Conservation (phyloP, 1,140 invertebrate species). For the Elysia chlorotica region DNA sequence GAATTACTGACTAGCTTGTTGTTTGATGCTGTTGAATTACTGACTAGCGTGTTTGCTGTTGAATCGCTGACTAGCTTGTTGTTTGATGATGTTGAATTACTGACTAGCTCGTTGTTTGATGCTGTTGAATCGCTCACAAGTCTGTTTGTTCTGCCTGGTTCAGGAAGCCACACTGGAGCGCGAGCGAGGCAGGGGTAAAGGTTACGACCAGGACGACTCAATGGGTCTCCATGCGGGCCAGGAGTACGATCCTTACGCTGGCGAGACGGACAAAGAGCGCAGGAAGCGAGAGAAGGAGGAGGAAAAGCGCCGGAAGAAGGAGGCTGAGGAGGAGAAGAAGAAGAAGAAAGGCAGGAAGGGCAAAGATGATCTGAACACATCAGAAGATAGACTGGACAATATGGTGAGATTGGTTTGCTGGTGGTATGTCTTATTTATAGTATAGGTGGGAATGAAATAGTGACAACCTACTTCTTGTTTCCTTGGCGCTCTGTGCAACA, state of each 20-base stretch:
- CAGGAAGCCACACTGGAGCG: conserved; percentile 23
- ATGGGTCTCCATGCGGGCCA: conserved; percentile 15
- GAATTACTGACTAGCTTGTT: too few relatives aligned
- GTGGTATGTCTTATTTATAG: too few relatives aligned
- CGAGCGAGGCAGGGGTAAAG: not conserved
- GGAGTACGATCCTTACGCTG: not conserved
- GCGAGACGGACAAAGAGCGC: conserved; percentile 20
- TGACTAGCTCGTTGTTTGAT: too few relatives aligned
- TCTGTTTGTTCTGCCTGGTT: too few relatives aligned
- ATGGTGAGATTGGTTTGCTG: conserved; percentile 12
- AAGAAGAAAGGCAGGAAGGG: conserved; percentile 24
- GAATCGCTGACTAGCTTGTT: too few relatives aligned
- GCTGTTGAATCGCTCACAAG: too few relatives aligned
- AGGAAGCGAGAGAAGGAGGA: not conserved
- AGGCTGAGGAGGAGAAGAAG: conserved; percentile 21
- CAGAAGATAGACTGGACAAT: conserved; percentile 21
- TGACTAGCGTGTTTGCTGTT: too few relatives aligned
- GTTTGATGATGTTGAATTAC: too few relatives aligned
- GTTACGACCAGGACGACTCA: conserved; percentile 7
- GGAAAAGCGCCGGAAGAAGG: not conserved
- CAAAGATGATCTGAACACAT: conserved; percentile 4
- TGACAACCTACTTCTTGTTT: too few relatives aligned
- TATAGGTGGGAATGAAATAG: too few relatives aligned
- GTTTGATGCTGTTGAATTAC: too few relatives aligned
- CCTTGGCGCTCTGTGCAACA: too few relatives aligned